These are phyloP conservation scores for Ennomos quercinarius DNA, from an alignment of 2,888 invertebrate genomes.

Conservation along the genomic window DNA sequence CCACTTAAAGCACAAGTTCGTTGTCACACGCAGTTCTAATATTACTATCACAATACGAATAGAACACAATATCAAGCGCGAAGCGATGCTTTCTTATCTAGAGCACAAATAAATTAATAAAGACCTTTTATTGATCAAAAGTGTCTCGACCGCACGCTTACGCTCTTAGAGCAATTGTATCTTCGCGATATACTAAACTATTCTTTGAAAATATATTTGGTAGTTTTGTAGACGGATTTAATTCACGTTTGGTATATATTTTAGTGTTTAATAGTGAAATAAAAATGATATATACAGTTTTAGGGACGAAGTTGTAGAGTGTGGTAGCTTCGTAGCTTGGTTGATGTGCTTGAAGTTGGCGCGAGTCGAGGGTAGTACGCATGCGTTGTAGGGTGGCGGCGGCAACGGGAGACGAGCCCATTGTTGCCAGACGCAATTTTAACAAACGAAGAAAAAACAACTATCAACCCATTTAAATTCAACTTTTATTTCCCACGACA, in stretches of 20 bases:
- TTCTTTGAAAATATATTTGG: slow-evolving; percentile 24
- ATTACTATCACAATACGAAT: slow-evolving; percentile 59
- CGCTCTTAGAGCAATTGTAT: slow-evolving; percentile 32
- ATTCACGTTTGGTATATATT: slow-evolving; percentile 69
- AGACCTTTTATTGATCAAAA: slow-evolving; percentile 78
- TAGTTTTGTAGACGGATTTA: slow-evolving; percentile 71
- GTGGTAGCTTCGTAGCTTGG: slow-evolving; percentile 74
- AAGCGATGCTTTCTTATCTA: slow-evolving; percentile 64
- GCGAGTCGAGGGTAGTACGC: slow-evolving; percentile 51
- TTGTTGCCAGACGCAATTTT: slow-evolving; percentile 74
- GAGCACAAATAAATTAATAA: slow-evolving; percentile 82
- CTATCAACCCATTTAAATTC: slow-evolving; percentile 49
- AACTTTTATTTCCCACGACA: slow-evolving; percentile 48
- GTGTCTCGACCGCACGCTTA: slow-evolving; percentile 48
- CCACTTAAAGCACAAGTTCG: slow-evolving; percentile 63
- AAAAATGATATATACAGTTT: slow-evolving; percentile 78
- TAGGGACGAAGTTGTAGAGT: slow-evolving; percentile 76
- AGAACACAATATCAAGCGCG: slow-evolving; percentile 56
- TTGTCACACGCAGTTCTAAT: slow-evolving; percentile 56
- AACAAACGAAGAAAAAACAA: slow-evolving; percentile 58
- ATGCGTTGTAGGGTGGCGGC: slow-evolving; percentile 75
- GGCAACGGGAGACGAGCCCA: slow-evolving; percentile 59
- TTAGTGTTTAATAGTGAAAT: slow-evolving; percentile 65
- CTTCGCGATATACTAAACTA: slow-evolving; percentile 12
- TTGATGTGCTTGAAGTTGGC: slow-evolving; percentile 70